These are phyloP conservation scores for Pterobdella sp. DNA, from an alignment of 2,888 invertebrate genomes.

Conservation along the genomic window DNA sequence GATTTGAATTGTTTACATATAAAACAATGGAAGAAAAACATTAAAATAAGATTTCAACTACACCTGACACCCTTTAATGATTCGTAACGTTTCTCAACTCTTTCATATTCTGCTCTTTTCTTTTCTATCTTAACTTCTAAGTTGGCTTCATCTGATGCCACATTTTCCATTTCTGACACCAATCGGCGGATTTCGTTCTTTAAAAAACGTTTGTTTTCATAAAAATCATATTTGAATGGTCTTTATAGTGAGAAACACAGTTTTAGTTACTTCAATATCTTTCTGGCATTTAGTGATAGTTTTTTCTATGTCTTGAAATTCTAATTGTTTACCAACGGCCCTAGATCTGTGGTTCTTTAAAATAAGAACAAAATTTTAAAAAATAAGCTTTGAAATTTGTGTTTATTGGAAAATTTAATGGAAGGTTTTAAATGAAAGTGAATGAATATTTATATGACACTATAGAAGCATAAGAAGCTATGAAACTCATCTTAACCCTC, in stretches of 20 bases:
- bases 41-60: too few relatives aligned
- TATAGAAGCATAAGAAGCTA: too few relatives aligned
- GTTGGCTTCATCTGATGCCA: slow-evolving; percentile 77
- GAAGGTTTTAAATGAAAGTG: too few relatives aligned
- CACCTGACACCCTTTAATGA: slow-evolving; percentile 87
- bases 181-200: slow-evolving; percentile 66
- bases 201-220: background rate
- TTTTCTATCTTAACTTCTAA: slow-evolving; percentile 86
- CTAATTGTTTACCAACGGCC: slow-evolving; percentile 74
- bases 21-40: too few relatives aligned
- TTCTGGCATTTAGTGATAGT: slow-evolving; percentile 69
- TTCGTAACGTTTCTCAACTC: slow-evolving; percentile 83
- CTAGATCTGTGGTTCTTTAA: slow-evolving; percentile 65
- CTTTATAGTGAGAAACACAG: background rate
- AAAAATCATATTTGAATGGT: background rate
- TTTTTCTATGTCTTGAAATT: slow-evolving; percentile 69
- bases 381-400: too few relatives aligned
- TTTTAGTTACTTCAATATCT: slow-evolving; percentile 54
- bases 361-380: too few relatives aligned
- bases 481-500: too few relatives aligned
- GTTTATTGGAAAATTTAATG: too few relatives aligned
- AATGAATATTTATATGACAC: too few relatives aligned
- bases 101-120: slow-evolving; percentile 75
- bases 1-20: too few relatives aligned
- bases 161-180: slow-evolving; percentile 65